These are phyloP conservation scores for Tribolium castaneum DNA, from an alignment of 1,140 invertebrate species.

Conservation along the genomic window DNA sequence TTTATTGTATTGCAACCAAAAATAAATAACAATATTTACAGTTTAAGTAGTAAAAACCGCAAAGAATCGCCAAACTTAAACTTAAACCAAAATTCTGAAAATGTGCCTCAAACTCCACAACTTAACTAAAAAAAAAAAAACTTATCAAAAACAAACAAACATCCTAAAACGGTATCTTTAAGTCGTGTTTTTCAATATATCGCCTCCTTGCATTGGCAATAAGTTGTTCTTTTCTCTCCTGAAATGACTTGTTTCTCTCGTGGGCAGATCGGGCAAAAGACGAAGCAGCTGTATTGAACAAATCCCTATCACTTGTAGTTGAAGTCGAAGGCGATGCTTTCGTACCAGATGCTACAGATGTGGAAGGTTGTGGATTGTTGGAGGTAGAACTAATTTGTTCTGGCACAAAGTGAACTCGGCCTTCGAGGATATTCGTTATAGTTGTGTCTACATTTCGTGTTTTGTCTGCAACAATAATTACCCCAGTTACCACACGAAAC, in stretches of 20 bases:
- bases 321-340: conserved; percentile 36
- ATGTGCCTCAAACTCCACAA: conserved; percentile 8
- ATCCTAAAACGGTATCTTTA: conserved; percentile 62
- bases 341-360: conserved; percentile 52
- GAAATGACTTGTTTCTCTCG: conserved; percentile 75
- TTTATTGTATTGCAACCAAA: conserved; percentile 31
- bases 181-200: conserved; percentile 83
- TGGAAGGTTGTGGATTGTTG: conserved; percentile 36
- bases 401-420: conserved; percentile 75
- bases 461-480: conserved; percentile 66
- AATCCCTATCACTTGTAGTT: conserved; percentile 53
- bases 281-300: conserved; percentile 64
- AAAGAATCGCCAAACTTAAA: neutral
- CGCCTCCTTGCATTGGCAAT: conserved; percentile 79
- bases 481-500: neutral
- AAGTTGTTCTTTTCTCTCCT: conserved; percentile 82
- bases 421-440: conserved; percentile 85
- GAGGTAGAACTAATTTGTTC: conserved; percentile 62
- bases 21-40: conserved; percentile 35
- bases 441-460: conserved; percentile 84
- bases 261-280: conserved; percentile 73
- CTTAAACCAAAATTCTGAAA: neutral
- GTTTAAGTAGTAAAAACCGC: conserved; percentile 26
- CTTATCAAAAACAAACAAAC: neutral
- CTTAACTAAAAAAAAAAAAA: conserved; percentile 17